Evolutionary conservation across 1,140 invertebrate species (phyloP), one percentile per base, ranked within the genome.

Genomic region (Trichoplusia ni): DNA sequence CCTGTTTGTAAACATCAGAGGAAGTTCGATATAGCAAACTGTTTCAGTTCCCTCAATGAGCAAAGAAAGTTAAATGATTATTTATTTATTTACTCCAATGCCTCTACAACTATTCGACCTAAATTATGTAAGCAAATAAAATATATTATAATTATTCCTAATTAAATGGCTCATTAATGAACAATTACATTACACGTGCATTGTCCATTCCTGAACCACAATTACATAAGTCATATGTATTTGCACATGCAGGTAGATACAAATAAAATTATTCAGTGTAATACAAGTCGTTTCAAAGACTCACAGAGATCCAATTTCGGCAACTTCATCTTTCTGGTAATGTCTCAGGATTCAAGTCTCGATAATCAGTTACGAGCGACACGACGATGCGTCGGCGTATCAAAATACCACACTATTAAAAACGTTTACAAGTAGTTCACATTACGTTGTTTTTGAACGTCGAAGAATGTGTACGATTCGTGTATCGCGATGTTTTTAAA

Each of bases 301-400:
- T 86, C 71, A 81, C 78, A 68, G 27, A 81, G 56, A 75, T 86
- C 82, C 56, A 83, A 77, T 79, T 81, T 82, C 71, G 77, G 74
- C 49, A 84, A 69, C 66, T 83, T 88, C 82, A 86, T 84, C 44
- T 76, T 72, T 77, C 63, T 71, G 38, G 25, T 37, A 33, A 27
- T 37, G 13, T 25, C 53, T 18, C 37, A n/a, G 49, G 51, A 37
- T 62, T 60, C 60, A 56, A 49, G 40, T 47, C 11, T 16, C 35
- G 9, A 18, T 42, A 70, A 58, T 56, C 29, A 63, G 67, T 66
- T 54, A 63, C 68, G n/a, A n/a, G n/a, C n/a, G n/a, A n/a, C n/a
- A n/a, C n/a, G 60, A 46, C 58, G 44, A 16, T 27, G 37, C 58
- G 67, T 60, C 53, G 5, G 11, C 16, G 35, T 47, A 63, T 67